Evolutionary conservation across 2,888 invertebrate species (phyloP).

Genomic region (Pristionchus mayeri): DNA sequence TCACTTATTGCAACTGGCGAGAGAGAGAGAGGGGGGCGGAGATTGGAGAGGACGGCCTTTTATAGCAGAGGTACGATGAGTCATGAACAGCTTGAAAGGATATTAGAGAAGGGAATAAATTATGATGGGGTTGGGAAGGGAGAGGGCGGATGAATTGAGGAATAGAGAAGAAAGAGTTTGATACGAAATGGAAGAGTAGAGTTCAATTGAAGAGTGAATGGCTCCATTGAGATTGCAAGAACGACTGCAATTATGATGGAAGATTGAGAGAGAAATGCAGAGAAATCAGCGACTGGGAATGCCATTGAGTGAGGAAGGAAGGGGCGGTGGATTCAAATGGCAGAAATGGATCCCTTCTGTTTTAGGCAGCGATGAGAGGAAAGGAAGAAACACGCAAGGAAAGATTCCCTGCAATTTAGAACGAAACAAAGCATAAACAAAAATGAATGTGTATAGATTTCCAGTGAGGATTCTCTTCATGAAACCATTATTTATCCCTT

Average conservation of each 20-base stretch:
- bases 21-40: not conserved
- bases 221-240: not conserved
- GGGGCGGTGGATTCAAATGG: no score
- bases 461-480: no score
- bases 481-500: no score
- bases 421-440: no score
- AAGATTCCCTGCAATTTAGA: no score
- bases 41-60: not conserved
- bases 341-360: no score
- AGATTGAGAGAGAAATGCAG: not conserved
- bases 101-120: not conserved
- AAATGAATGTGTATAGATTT: not conserved
- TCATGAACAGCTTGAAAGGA: slow-evolving; percentile 5
- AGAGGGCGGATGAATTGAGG: not conserved
- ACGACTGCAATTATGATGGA: not conserved
- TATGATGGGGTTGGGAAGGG: not conserved
- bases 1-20: not conserved
- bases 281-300: not conserved
- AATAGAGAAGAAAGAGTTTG: not conserved
- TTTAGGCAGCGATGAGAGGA: not conserved
- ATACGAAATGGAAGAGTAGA: not conserved
- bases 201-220: not conserved
- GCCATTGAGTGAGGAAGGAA: not conserved
- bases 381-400: not conserved
- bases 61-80: not conserved